Base-by-base conservation (phyloP, 2,113 vertebrate genomes). In the Mormyrus lacerda region DNA sequence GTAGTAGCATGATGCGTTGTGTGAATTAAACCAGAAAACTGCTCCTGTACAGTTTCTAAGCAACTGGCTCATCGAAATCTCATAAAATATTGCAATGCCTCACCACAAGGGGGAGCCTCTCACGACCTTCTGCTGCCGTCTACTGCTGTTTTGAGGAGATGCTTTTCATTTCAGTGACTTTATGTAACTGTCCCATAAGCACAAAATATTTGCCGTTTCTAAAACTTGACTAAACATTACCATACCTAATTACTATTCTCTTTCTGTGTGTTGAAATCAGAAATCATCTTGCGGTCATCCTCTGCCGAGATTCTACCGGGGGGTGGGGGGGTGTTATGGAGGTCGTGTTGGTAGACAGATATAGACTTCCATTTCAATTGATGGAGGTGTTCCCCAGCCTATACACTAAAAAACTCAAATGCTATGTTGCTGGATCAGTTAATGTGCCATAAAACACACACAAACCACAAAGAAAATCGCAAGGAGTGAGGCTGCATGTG, bases 51-150 rank as follows among this genome's bases (percentile, higher is more conserved):
- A 24, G 82, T 84, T 84, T 84, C 82, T 47, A 84, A 84, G 82
- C 82, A 84, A 84, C 82, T 84, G 42, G 82, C 82, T 84, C 82
- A 24, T 84, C 44, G 35, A 84, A 84, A 84, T 83, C 19, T 45
- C 44, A 17, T 19, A 47, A 84, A 47, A 10, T 84, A 44, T 84
- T 47, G 8, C 82, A 47, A 45, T 21, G 21, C n/a, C 21, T 47
- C 82, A n/a, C 39, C 44, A 47, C 82, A 84, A 47, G 82, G 82
- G 42, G 82, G 39, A 4, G 44, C 21, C 82, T 45, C 39, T 24
- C 82, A 44, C 3, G 44, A 47, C 39, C 10, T 10, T 84, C 13
- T 21, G 7, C 35, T n/a, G 79, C 42, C 5, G 2, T 83, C 79
- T 44, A 24, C 35, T 9, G 79, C 79, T 83, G 44, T 83, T 42